Evolutionary conservation across 1,140 invertebrate species (phyloP).

Genomic region (Solenopsis invicta): DNA sequence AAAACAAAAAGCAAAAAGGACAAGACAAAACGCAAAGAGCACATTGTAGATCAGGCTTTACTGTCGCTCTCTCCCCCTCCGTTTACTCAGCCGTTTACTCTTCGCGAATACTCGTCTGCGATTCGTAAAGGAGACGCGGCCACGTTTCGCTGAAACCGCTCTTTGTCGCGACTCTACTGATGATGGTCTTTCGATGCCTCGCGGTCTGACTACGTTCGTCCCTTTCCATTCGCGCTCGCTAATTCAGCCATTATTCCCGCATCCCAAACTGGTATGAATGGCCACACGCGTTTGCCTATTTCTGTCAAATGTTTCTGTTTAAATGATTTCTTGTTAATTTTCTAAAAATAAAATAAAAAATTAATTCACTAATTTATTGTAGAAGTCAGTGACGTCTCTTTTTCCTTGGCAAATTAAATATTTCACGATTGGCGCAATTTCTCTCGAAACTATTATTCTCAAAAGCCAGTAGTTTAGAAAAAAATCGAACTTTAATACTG

Average conservation of each 20-base stretch:
- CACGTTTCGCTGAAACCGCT: conserved; percentile 26
- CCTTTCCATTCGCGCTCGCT: conserved; percentile 39
- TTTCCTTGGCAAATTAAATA: background rate
- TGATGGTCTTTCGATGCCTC: conserved; percentile 50
- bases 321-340: conserved; percentile 1
- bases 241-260: conserved; percentile 32
- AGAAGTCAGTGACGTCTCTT: background rate
- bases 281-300: background rate
- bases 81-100: conserved; percentile 48
- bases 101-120: conserved; percentile 55
- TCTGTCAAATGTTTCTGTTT: background rate
- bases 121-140: conserved; percentile 31
- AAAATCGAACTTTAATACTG: background rate
- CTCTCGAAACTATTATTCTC: background rate
- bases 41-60: too few relatives aligned
- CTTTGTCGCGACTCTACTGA: conserved; percentile 43
- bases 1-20: too few relatives aligned
- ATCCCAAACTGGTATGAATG: background rate
- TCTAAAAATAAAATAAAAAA: background rate
- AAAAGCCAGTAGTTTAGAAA: background rate
- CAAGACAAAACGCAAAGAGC: too few relatives aligned
- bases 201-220: conserved; percentile 31
- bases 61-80: conserved; percentile 5
- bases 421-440: background rate
- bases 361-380: conserved; percentile 1